These are phyloP conservation scores for Loripinus fragilis DNA, from an alignment of 2,888 invertebrate genomes.

Conservation along the genomic window DNA sequence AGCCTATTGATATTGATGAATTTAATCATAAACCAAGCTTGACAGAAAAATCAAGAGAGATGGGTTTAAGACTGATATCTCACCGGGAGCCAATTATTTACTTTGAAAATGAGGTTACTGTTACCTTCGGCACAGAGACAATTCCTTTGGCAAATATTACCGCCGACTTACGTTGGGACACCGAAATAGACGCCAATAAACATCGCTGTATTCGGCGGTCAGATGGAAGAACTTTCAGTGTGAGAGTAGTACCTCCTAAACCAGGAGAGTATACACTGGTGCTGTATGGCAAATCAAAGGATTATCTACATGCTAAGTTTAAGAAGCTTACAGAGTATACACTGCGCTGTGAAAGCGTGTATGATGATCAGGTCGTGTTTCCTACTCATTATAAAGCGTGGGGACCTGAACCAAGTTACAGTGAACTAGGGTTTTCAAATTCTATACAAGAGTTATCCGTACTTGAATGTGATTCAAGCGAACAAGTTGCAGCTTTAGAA, in stretches of 20 bases:
- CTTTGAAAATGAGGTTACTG: slow-evolving; percentile 52
- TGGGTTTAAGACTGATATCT: slow-evolving; percentile 54
- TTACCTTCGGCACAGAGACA: slow-evolving; percentile 51
- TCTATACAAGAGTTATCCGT: slow-evolving; percentile 52
- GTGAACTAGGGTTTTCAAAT: slow-evolving; percentile 62
- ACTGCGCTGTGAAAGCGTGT: slow-evolving; percentile 45
- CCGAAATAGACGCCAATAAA: slow-evolving; percentile 39
- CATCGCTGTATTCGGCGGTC: slow-evolving; percentile 53
- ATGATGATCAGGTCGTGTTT: slow-evolving; percentile 36
- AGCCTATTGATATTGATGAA: slow-evolving; percentile 60
- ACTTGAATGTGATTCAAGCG: slow-evolving; percentile 46
- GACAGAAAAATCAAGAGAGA: slow-evolving; percentile 53
- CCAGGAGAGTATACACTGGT: slow-evolving; percentile 56
- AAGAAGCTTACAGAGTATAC: slow-evolving; percentile 56
- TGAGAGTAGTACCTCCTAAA: slow-evolving; percentile 60
- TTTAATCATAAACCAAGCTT: slow-evolving; percentile 60
- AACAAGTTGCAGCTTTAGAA: slow-evolving; percentile 51
- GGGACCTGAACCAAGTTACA: slow-evolving; percentile 62
- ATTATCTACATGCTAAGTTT: slow-evolving; percentile 57
- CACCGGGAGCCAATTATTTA: slow-evolving; percentile 56
- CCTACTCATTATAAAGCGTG: slow-evolving; percentile 60
- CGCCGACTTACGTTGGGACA: slow-evolving; percentile 35
- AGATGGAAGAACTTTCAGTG: slow-evolving; percentile 46
- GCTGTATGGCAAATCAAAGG: slow-evolving; percentile 59
- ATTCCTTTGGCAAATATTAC: slow-evolving; percentile 57